phyloP scores from a whole-genome alignment of 2,888 invertebrate genomes.

The Aradus depressus region DNA sequence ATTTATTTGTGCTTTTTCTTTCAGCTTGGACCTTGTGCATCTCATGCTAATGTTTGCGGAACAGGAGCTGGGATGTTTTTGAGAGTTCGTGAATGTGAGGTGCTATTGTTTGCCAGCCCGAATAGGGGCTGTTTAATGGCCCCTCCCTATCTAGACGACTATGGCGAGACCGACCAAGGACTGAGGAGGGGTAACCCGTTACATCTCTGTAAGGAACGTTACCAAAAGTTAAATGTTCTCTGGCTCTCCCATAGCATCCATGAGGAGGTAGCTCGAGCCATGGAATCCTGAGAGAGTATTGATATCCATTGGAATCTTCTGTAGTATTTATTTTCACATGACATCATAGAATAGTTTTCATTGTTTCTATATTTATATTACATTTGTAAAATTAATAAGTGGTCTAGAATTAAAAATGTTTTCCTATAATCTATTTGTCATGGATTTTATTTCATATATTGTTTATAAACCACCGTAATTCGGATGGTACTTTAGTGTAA shows the following conservation, averaged over 20 bases:
- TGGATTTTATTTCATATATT: too few relatives aligned
- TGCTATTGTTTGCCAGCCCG: constrained; percentile 71
- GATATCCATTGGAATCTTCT: constrained; percentile 88
- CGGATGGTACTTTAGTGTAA: too few relatives aligned
- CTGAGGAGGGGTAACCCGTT: constrained; percentile 91
- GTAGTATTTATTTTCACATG: constrained; percentile 43
- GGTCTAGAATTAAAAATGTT: too few relatives aligned
- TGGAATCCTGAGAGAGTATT: constrained; percentile 67
- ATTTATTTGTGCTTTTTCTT: constrained; percentile 9
- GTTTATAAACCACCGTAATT: too few relatives aligned
- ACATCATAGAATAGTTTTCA: too few relatives aligned
- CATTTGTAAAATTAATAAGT: too few relatives aligned
- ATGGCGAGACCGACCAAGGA: constrained; percentile 96
- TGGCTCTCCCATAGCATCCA: constrained; percentile 91
- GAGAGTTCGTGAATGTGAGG: constrained; percentile 90
- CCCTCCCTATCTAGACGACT: constrained; percentile 92
- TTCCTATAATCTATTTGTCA: too few relatives aligned
- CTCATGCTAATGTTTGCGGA: constrained; percentile 81
- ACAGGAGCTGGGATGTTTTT: constrained; percentile 88
- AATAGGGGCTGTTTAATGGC: constrained; percentile 79
- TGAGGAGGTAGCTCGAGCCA: constrained; percentile 80
- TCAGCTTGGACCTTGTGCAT: constrained; percentile 74
- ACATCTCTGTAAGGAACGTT: constrained; percentile 70
- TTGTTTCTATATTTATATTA: too few relatives aligned
- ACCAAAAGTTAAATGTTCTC: constrained; percentile 69